phyloP scores from a whole-genome alignment of 2,113 vertebrate genomes.

The Elgaria multicarinata region DNA sequence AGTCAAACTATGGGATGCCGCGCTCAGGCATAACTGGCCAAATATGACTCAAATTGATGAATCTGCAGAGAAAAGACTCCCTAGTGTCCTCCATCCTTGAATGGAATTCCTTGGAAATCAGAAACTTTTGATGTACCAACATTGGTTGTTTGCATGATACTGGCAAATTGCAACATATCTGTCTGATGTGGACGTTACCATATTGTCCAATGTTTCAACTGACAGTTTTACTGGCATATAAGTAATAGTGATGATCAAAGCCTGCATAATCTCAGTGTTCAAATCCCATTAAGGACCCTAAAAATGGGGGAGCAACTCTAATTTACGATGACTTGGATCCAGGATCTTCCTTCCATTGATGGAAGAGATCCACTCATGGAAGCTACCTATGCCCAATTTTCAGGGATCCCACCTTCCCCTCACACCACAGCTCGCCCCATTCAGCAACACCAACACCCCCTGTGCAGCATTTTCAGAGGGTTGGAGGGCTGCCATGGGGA shows the following conservation, averaged over 20 bases:
- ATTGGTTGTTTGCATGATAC: not conserved
- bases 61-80: not conserved
- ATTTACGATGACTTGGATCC: not conserved
- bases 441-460: no score
- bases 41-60: not conserved
- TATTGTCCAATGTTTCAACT: not conserved
- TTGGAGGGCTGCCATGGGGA: no score
- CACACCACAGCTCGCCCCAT: no score
- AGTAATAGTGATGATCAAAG: not conserved
- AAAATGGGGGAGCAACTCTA: not conserved
- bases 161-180: not conserved
- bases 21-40: not conserved
- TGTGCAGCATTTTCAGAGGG: no score
- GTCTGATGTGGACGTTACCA: not conserved
- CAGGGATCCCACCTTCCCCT: no score
- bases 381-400: no score
- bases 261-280: not conserved
- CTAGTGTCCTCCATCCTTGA: not conserved
- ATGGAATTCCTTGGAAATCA: not conserved
- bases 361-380: no score
- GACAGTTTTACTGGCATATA: not conserved
- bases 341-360: no score
- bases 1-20: not conserved
- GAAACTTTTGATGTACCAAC: not conserved
- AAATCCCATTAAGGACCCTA: not conserved